A percentile compares a stretch with the other conserved stretches of the same genome.
Conservation (phyloP, 30 jellyfish, hydroid and myxozoan species). For the Hydractinia symbiolongicarpus region DNA sequence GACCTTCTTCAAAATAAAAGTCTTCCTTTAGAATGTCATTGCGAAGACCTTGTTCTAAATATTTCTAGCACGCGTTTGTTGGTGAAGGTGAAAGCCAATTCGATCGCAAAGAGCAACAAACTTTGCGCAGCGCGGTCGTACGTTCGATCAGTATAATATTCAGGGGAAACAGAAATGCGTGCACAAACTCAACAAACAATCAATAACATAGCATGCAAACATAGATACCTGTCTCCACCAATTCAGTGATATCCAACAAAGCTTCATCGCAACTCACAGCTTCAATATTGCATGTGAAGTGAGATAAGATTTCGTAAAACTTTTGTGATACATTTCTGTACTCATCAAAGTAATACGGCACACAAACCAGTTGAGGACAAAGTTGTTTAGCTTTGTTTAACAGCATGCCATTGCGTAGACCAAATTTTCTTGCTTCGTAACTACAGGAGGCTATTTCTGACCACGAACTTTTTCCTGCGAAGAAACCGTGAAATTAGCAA, state of each 20-base stretch:
- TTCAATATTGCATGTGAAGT: slow-evolving; percentile 67
- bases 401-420: slow-evolving; percentile 91
- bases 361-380: slow-evolving; percentile 88
- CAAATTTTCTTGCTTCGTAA: slow-evolving; percentile 93
- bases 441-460: slow-evolving; percentile 96
- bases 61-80: too few species aligned
- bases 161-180: too few species aligned
- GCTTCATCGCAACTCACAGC: slow-evolving; percentile 99
- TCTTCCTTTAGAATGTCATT: too few species aligned
- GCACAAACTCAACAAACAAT: too few species aligned
- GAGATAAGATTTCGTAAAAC: slow-evolving; percentile 66
- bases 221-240: slow-evolving; percentile 17
- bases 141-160: too few species aligned
- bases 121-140: too few species aligned
- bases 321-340: slow-evolving; percentile 85
- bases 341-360: slow-evolving; percentile 83
- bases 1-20: too few species aligned
- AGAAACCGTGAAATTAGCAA: too few species aligned
- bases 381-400: slow-evolving; percentile 57
- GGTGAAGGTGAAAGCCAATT: too few species aligned
- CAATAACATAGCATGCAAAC: too few species aligned
- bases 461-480: slow-evolving; percentile 24
- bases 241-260: slow-evolving; percentile 61
- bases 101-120: too few species aligned
- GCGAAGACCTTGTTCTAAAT: too few species aligned